These are phyloP conservation scores for Procambarus virginalis DNA, from an alignment of 1,140 invertebrate genomes.

Conservation along the genomic window DNA sequence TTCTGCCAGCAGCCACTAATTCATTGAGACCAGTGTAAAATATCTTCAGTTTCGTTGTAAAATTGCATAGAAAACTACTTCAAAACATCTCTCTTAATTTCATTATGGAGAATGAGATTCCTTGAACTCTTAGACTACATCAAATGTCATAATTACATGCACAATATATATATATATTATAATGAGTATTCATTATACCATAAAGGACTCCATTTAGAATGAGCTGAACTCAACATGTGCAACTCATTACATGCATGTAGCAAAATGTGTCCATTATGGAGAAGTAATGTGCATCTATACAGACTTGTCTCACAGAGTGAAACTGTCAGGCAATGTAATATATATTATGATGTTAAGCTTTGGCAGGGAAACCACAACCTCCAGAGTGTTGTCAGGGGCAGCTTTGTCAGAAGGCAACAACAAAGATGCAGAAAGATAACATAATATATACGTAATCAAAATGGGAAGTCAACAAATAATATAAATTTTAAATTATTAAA, in stretches of 20 bases:
- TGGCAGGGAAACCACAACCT: slow-evolving; percentile 48
- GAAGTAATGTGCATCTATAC: neutral
- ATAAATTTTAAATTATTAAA: slow-evolving; percentile 11
- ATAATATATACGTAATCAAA: slow-evolving; percentile 9
- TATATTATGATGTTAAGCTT: slow-evolving; percentile 46
- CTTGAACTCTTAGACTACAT: slow-evolving; percentile 7
- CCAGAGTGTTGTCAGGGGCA: slow-evolving; percentile 27
- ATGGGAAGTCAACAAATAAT: neutral
- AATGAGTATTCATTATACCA: slow-evolving; percentile 25
- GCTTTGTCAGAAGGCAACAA: slow-evolving; percentile 8
- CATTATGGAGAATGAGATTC: slow-evolving; percentile 10
- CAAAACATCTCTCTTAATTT: slow-evolving; percentile 11
- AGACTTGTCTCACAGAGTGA: neutral
- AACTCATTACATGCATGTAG: slow-evolving; percentile 16
- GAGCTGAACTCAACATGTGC: slow-evolving; percentile 9
- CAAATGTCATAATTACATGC: slow-evolving; percentile 15
- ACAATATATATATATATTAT: slow-evolving; percentile 14
- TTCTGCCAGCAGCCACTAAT: slow-evolving; percentile 10
- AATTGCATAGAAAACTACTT: slow-evolving; percentile 31
- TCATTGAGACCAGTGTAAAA: slow-evolving; percentile 5
- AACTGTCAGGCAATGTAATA: slow-evolving; percentile 21
- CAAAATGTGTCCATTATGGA: neutral
- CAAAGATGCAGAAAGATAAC: neutral
- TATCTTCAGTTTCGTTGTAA: slow-evolving; percentile 18
- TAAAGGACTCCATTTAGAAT: slow-evolving; percentile 2